These are phyloP conservation scores for Blastobasis lacticolella DNA, from an alignment of 2,888 invertebrate species.

Conservation along the genomic window DNA sequence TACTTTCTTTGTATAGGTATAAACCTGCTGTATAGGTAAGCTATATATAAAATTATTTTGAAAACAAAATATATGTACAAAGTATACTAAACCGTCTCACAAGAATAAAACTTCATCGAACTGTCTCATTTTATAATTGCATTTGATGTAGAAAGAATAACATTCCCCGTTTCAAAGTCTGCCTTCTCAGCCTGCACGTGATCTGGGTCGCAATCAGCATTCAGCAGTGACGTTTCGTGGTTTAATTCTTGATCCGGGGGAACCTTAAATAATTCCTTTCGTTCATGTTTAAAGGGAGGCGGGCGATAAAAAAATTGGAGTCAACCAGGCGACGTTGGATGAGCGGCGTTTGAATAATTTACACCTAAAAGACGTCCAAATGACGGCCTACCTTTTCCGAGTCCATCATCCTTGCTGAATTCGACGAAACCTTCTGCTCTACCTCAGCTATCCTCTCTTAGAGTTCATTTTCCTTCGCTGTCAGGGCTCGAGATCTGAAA, in stretches of 20 bases:
- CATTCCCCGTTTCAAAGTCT: not conserved
- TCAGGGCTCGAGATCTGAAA: constrained; percentile 3
- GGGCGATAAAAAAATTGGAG: constrained; percentile 53
- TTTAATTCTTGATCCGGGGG: constrained; percentile 45
- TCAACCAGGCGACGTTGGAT: constrained; percentile 48
- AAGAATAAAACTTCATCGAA: not conserved
- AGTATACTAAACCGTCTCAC: no score
- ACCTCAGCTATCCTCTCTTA: no score
- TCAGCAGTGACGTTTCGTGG: constrained; percentile 37
- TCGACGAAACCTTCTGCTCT: no score
- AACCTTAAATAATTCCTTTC: constrained; percentile 51
- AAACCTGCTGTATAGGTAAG: no score
- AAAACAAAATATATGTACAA: no score
- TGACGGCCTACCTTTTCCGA: constrained; percentile 28
- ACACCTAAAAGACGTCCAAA: constrained; percentile 59
- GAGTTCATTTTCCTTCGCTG: no score
- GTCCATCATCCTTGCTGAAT: no score
- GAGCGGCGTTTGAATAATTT: constrained; percentile 66
- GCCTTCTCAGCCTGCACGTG: constrained; percentile 2
- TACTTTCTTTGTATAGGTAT: no score
- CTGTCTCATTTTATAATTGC: not conserved
- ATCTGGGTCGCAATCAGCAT: constrained; percentile 30
- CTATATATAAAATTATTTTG: no score
- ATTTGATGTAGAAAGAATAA: not conserved
- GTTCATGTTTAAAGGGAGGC: constrained; percentile 54